Conservation (phyloP, 2,888 invertebrate species). For the Vesta saturnalis region DNA sequence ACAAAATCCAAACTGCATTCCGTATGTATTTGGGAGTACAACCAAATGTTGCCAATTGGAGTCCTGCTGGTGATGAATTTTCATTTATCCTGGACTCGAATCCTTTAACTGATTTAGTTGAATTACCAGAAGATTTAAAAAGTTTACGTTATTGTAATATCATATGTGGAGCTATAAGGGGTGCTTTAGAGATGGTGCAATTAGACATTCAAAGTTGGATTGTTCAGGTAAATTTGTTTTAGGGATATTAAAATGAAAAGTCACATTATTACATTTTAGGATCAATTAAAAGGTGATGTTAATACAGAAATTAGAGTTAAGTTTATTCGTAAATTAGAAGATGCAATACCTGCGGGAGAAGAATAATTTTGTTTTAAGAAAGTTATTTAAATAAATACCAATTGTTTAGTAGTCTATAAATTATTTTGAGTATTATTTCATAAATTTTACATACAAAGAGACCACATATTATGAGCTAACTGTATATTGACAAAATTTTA, state of each 20-base stretch:
- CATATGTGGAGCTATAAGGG: slow-evolving; percentile 90
- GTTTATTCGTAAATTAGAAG: slow-evolving; percentile 94
- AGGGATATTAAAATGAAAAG: background rate
- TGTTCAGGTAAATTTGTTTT: slow-evolving; percentile 67
- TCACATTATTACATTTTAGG: slow-evolving; percentile 67
- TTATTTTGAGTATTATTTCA: too few species aligned
- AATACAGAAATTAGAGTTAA: slow-evolving; percentile 94
- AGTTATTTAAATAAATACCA: too few species aligned
- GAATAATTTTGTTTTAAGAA: slow-evolving; percentile 72
- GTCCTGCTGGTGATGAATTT: slow-evolving; percentile 94
- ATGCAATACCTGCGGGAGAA: slow-evolving; percentile 98
- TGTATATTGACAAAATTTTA: slow-evolving; percentile 68
- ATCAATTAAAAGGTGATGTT: slow-evolving; percentile 93
- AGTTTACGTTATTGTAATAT: slow-evolving; percentile 92
- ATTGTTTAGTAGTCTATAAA: too few species aligned
- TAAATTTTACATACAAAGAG: too few species aligned
- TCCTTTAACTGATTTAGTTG: slow-evolving; percentile 97
- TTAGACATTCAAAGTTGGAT: slow-evolving; percentile 96
- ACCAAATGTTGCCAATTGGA: slow-evolving; percentile 95
- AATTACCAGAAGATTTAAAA: slow-evolving; percentile 85
- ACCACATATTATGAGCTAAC: slow-evolving; percentile 11
- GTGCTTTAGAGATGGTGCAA: slow-evolving; percentile 99
- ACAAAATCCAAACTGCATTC: slow-evolving; percentile 87
- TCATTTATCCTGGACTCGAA: slow-evolving; percentile 94
- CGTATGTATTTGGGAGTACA: slow-evolving; percentile 90